Conservation (phyloP, 2,888 invertebrate genomes). For the Dryobotodes eremita region DNA sequence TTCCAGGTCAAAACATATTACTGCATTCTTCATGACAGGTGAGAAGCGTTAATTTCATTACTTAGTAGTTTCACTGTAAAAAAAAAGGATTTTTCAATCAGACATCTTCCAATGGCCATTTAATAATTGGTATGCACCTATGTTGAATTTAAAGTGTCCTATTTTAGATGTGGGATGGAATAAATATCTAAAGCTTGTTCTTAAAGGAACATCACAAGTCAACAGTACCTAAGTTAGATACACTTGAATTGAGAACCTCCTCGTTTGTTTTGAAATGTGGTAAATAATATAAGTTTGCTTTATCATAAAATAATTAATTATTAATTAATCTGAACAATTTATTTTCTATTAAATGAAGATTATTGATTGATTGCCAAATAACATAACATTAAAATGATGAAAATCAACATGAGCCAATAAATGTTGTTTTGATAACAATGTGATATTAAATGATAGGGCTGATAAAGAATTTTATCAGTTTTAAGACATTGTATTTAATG, state of each 20-base stretch:
- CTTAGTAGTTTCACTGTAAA: background rate
- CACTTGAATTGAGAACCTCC: background rate
- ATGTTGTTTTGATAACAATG: constrained; percentile 84
- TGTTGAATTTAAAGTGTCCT: background rate
- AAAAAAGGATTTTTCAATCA: background rate
- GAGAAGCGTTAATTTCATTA: background rate
- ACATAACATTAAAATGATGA: constrained; percentile 75
- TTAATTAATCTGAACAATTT: background rate
- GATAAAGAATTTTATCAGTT: constrained; percentile 66
- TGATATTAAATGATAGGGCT: constrained; percentile 88
- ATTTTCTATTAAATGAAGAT: background rate
- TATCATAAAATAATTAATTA: background rate
- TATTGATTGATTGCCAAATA: constrained; percentile 14
- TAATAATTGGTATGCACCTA: background rate
- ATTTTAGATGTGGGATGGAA: background rate
- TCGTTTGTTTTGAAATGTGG: background rate
- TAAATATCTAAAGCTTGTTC: background rate
- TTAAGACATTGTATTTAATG: constrained; percentile 5
- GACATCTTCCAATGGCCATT: background rate
- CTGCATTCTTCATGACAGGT: constrained; percentile 27
- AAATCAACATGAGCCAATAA: constrained; percentile 84
- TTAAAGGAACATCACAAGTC: background rate
- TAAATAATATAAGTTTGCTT: background rate
- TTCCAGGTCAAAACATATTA: constrained; percentile 29
- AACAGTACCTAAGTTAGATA: background rate